phyloP scores from a whole-genome alignment of 2,797 vertebrate species.

The Eptatretus atami region DNA sequence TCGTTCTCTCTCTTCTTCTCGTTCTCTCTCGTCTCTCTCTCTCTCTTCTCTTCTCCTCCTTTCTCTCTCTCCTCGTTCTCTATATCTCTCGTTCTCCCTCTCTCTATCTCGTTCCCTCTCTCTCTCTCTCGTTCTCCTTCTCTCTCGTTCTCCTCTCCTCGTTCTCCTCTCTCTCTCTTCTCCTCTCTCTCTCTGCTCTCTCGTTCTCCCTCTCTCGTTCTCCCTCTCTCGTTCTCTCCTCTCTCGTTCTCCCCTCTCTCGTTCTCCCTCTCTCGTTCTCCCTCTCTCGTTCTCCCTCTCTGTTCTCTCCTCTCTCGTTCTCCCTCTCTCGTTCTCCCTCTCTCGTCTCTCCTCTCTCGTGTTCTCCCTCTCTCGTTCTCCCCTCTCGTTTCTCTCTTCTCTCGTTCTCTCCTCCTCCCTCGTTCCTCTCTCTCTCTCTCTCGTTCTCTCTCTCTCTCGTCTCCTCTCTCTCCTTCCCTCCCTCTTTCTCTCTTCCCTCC shows the following conservation, averaged over 20 bases:
- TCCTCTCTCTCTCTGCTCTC: not conserved
- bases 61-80: too few relatives aligned
- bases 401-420: not conserved
- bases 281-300: not conserved
- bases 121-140: not conserved
- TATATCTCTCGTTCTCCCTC: too few relatives aligned
- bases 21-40: too few relatives aligned
- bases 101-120: too few relatives aligned
- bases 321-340: not conserved
- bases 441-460: not conserved
- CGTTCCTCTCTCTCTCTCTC: not conserved
- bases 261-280: too few relatives aligned
- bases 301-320: not conserved
- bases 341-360: too few relatives aligned
- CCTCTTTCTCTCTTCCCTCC: too few relatives aligned
- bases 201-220: not conserved
- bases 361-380: not conserved
- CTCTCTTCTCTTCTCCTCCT: too few relatives aligned
- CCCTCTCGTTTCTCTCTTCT: too few relatives aligned
- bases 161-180: not conserved
- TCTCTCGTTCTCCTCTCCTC: not conserved
- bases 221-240: not conserved
- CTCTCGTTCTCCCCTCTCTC: too few relatives aligned
- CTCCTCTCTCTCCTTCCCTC: not conserved
- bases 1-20: too few relatives aligned